Conservation (phyloP, 2,888 invertebrate species). For the Lasioglossum vierecki region DNA sequence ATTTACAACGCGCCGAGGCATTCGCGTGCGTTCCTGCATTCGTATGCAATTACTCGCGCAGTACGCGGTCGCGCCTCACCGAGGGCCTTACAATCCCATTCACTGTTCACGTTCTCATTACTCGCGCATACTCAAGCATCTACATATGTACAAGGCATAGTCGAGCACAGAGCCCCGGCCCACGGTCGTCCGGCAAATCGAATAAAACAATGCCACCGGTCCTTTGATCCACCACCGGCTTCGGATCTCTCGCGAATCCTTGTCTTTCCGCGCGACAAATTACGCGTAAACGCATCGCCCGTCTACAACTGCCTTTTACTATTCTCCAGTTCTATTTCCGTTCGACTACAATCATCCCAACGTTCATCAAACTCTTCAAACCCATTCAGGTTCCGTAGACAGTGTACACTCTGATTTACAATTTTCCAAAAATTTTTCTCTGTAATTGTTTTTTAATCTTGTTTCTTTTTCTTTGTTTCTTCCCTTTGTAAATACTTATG, state of each 20-base stretch:
- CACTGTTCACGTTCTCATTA: constrained; percentile 35
- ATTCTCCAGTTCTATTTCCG: not conserved
- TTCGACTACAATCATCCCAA: no score
- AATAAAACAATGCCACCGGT: not conserved
- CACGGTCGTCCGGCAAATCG: not conserved
- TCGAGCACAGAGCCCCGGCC: not conserved
- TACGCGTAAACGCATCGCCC: not conserved
- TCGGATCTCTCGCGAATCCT: not conserved
- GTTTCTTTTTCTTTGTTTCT: no score
- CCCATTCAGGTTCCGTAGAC: no score
- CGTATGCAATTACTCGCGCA: constrained; percentile 40
- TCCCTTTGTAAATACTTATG: no score
- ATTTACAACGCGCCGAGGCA: constrained; percentile 32
- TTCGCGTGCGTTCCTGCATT: constrained; percentile 29
- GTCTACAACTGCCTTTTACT: not conserved
- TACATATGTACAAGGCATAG: not conserved
- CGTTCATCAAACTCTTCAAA: no score
- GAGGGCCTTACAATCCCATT: constrained; percentile 37
- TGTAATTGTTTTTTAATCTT: no score
- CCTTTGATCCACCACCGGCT: not conserved
- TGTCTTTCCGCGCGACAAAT: not conserved
- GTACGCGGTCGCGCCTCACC: constrained; percentile 21
- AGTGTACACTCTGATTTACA: no score
- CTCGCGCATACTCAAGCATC: constrained; percentile 2
- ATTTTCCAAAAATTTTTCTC: no score